Percentiles rank a stretch among this genome's conserved stretches.
Evolutionary conservation across 2,888 invertebrate species (phyloP).

Genomic region (Mactromeris polynyma): DNA sequence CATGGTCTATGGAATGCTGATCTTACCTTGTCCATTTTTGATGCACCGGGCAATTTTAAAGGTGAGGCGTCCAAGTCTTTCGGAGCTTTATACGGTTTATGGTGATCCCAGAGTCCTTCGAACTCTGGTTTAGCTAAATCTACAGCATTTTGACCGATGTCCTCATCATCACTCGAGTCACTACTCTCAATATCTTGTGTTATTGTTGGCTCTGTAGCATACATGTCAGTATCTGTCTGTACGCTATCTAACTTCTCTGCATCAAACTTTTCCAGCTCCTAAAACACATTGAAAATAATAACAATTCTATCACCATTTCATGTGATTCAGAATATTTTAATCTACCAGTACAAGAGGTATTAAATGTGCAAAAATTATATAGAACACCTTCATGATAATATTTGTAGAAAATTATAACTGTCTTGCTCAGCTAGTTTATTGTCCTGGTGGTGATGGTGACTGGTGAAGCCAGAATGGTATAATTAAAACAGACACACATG

Average conservation of each 20-base stretch:
- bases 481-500: no score
- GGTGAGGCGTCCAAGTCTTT: slow-evolving; percentile 75
- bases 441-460: no score
- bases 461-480: no score
- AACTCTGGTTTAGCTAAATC: slow-evolving; percentile 86
- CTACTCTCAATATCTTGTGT: slow-evolving; percentile 63
- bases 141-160: slow-evolving; percentile 67
- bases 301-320: no score
- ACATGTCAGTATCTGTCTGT: slow-evolving; percentile 28
- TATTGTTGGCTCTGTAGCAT: not conserved
- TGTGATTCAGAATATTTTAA: no score
- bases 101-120: slow-evolving; percentile 86
- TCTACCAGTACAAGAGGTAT: no score
- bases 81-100: slow-evolving; percentile 84
- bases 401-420: no score
- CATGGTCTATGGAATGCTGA: no score
- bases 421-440: no score
- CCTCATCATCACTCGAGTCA: slow-evolving; percentile 44
- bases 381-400: no score
- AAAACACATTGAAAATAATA: no score
- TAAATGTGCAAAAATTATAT: no score
- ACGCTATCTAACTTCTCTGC: slow-evolving; percentile 63
- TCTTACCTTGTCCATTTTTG: slow-evolving; percentile 86
- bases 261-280: slow-evolving; percentile 58
- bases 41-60: slow-evolving; percentile 80